A percentile compares a stretch with the other conserved stretches of the same genome.
Conservation (phyloP, 1,140 invertebrate genomes). For the Meloidogyne chitwoodi region DNA sequence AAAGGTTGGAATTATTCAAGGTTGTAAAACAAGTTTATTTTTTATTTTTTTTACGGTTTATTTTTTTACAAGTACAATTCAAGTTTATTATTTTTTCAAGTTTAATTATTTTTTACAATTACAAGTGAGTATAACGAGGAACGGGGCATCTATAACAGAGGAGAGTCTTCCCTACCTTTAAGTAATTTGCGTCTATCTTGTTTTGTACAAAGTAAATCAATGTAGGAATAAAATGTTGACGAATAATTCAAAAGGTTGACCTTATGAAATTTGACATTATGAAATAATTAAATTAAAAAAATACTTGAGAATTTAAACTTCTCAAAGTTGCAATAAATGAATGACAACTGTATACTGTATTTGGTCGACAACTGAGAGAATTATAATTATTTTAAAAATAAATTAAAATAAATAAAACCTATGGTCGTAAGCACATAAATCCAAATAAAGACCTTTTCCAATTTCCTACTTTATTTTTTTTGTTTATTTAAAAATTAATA, state of each 20-base stretch:
- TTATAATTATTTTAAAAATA: not conserved
- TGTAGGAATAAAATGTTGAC: constrained; percentile 55
- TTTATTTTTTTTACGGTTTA: no score
- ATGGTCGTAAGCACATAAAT: constrained; percentile 54
- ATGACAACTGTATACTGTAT: constrained; percentile 46
- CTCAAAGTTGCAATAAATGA: constrained; percentile 51
- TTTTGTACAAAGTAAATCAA: constrained; percentile 48
- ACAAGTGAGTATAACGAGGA: no score
- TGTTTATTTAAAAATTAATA: constrained; percentile 14
- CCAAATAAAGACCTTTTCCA: constrained; percentile 58
- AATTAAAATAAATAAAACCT: not conserved
- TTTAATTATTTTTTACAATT: no score
- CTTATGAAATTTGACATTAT: not conserved
- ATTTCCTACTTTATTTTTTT: constrained; percentile 46
- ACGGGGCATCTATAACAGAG: no score
- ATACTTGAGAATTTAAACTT: constrained; percentile 27
- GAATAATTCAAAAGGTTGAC: constrained; percentile 41
- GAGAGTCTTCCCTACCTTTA: constrained; percentile 21
- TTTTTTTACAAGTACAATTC: no score
- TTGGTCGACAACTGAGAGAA: constrained; percentile 42
- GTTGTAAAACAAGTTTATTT: no score
- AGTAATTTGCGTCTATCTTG: constrained; percentile 53
- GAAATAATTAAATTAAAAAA: not conserved
- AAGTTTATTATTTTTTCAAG: no score
- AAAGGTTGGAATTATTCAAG: no score